A percentile compares a stretch with the other conserved stretches of the same genome.
Evolutionary conservation across 2,113 vertebrate species (phyloP).

Genomic region (Galeopterus variegatus): DNA sequence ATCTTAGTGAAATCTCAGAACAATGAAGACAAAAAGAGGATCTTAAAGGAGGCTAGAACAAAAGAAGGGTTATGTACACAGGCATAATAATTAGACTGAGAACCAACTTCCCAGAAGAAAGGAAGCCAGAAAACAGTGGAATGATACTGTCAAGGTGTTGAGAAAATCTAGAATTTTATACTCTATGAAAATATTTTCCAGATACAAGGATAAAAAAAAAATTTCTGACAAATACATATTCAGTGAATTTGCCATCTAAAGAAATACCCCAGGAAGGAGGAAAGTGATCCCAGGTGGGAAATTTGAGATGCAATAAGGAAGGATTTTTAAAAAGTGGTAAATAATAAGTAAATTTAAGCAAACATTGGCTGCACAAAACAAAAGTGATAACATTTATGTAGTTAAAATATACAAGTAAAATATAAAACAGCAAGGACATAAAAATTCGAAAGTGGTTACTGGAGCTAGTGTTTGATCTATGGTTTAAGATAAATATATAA

Average conservation of each 20-base stretch:
- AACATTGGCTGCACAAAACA: neutral
- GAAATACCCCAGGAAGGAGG: neutral
- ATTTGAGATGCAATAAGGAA: neutral
- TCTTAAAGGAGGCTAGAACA: neutral
- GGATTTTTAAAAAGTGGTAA: neutral
- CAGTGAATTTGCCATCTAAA: neutral
- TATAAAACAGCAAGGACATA: neutral
- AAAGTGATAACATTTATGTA: neutral
- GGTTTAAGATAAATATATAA: neutral
- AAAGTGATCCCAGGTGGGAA: neutral
- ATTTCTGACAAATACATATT: neutral
- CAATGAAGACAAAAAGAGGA: neutral
- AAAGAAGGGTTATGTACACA: neutral
- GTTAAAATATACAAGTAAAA: constrained; percentile 20
- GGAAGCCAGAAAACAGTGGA: neutral
- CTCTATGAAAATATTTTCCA: neutral
- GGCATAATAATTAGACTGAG: neutral
- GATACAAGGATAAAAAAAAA: constrained; percentile 11
- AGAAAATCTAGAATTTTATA: neutral
- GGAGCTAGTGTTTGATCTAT: neutral
- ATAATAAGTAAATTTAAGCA: neutral
- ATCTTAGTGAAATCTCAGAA: neutral
- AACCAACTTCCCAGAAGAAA: neutral
- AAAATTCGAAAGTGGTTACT: neutral
- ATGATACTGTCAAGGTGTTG: neutral